Conservation (phyloP, 2,888 invertebrate genomes). For the Adelognathus sp. region DNA sequence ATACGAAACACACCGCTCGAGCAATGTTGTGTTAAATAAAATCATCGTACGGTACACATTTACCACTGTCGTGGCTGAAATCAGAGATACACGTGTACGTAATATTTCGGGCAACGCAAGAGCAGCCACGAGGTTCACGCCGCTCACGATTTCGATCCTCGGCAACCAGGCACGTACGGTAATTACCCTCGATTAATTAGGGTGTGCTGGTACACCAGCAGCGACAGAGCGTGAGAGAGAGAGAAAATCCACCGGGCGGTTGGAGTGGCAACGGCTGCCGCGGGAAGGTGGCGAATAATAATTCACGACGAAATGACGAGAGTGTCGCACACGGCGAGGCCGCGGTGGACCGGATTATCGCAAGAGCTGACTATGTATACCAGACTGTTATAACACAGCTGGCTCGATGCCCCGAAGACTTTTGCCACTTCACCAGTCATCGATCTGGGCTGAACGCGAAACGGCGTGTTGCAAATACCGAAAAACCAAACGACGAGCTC, state of each 20-base stretch:
- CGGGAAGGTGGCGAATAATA: conserved; percentile 56
- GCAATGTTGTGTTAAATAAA: background rate
- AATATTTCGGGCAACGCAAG: background rate
- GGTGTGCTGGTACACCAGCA: background rate
- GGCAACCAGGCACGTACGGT: conserved; percentile 34
- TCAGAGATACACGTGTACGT: background rate
- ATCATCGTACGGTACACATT: too few species aligned
- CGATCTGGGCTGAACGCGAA: background rate
- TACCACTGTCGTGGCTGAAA: background rate
- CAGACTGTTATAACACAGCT: conserved; percentile 14
- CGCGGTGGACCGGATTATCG: background rate
- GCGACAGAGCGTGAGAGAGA: background rate
- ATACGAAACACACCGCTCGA: background rate
- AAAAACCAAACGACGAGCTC: background rate
- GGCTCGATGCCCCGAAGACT: conserved; percentile 16
- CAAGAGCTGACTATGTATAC: background rate
- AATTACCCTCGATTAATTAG: conserved; percentile 47
- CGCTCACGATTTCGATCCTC: conserved; percentile 23
- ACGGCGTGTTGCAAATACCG: background rate
- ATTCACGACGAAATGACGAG: conserved; percentile 55
- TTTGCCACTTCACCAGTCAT: background rate
- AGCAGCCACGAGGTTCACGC: background rate
- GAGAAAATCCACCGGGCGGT: background rate
- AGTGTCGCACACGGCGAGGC: background rate
- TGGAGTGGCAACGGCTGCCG: conserved; percentile 26